phyloP scores from a whole-genome alignment of 2,113 vertebrate species.

The Kryptolebias marmoratus region DNA sequence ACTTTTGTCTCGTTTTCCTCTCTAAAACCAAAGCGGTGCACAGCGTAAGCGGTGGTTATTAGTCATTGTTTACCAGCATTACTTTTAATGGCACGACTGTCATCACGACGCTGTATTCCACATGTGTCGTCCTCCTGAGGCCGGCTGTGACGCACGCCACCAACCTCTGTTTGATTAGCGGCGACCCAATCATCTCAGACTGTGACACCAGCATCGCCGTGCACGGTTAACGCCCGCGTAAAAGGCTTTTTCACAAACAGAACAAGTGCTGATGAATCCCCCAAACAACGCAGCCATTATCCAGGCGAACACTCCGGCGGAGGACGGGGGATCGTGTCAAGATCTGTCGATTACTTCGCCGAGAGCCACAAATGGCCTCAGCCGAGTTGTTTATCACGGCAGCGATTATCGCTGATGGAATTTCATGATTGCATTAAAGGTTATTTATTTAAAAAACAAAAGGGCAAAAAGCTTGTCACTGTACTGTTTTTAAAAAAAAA shows the following conservation, averaged over 20 bases:
- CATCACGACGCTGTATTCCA: neutral
- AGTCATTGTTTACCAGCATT: slow-evolving; percentile 21
- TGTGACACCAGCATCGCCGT: slow-evolving; percentile 55
- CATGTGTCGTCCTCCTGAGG: slow-evolving; percentile 15
- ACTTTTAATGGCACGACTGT: neutral
- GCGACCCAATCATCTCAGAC: slow-evolving; percentile 67
- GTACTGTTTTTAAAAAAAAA: no score
- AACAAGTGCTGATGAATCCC: slow-evolving; percentile 67
- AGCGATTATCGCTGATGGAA: slow-evolving; percentile 51
- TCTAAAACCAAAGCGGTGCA: neutral
- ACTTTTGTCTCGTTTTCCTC: neutral
- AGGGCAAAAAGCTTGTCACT: slow-evolving; percentile 5
- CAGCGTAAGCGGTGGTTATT: neutral
- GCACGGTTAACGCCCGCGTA: slow-evolving; percentile 45
- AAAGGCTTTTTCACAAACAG: slow-evolving; percentile 65
- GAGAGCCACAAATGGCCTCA: slow-evolving; percentile 60
- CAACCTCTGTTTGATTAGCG: slow-evolving; percentile 69
- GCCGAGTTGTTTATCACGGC: slow-evolving; percentile 61
- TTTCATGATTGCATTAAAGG: slow-evolving; percentile 41
- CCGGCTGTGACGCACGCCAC: slow-evolving; percentile 64
- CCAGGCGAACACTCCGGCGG: slow-evolving; percentile 37
- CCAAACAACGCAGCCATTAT: slow-evolving; percentile 70
- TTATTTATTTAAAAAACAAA: neutral
- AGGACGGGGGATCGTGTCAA: slow-evolving; percentile 50
- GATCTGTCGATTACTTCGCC: slow-evolving; percentile 55